Evolutionary conservation across 2,797 vertebrate genomes (phyloP), one percentile per base, ranked within the genome.

Genomic region (Sciurus carolinensis): DNA sequence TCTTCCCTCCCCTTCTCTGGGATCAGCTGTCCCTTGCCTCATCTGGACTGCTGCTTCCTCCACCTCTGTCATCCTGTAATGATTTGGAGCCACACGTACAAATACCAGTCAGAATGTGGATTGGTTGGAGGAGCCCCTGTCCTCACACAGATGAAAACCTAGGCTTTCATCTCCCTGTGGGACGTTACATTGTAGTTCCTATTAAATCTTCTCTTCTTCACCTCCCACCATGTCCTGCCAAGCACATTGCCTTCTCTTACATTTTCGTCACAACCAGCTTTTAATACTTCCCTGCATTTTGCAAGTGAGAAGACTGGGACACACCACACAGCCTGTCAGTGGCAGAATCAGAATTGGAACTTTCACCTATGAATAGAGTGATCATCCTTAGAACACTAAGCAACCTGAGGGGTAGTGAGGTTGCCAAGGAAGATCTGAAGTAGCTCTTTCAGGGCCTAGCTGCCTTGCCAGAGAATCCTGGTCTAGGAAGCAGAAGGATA

Each of bases 341-440:
- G 20, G 66, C 67, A 77, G 59, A 89, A 79, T 50, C 69, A 82
- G 77, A 44, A 47, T 7, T 57, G 54, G 47, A 57, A 73, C n/a
- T 66, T 52, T 47, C 83, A n/a, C 39, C 88, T 30, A 2, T 11
- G 18, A 39, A 36, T 36, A 5, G 10, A 87, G 54, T 39, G 69
- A 62, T 42, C 42, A 15, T 86, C 76, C 50, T 85, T 66, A 87
- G 90, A 95, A 7, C 66, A 75, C n/a, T 52, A 89, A 77, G 36
- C 59, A 42, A 50, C 1, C 36, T 30, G 26, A n/a, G 79, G n/a
- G 57, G 52, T 22, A 0, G 26, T 62, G 59, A 62, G 26, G 5
- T 20, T 13, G 66, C 42, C 77, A 90, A 47, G 44, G 47, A 42
- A 81, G 44, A 33, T 67, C 30, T 75, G 42, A 90, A 59, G 24